phyloP scores from a whole-genome alignment of 1,140 invertebrate genomes.

The Uloborus diversus region DNA sequence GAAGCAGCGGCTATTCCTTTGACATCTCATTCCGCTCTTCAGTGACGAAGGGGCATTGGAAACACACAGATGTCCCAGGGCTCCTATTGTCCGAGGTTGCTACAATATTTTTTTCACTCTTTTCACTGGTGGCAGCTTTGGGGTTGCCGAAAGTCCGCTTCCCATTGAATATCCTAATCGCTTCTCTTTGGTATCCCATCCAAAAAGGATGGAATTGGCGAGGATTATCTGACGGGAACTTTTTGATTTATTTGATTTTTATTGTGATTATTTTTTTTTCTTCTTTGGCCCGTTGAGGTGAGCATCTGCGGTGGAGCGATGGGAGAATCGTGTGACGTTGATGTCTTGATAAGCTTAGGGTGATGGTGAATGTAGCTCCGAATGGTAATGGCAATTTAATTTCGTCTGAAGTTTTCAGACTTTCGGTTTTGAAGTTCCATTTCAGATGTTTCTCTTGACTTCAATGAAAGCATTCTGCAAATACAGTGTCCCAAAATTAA shows the following conservation, averaged over 20 bases:
- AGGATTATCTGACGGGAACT: background rate
- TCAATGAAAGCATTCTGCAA: too few species aligned
- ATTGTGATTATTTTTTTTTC: too few species aligned
- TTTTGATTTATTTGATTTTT: too few species aligned
- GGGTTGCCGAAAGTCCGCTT: slow-evolving; percentile 27
- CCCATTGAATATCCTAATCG: slow-evolving; percentile 31
- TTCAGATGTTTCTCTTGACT: too few species aligned
- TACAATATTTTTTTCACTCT: slow-evolving; percentile 29
- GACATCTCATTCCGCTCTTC: slow-evolving; percentile 41
- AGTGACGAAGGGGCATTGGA: slow-evolving; percentile 14
- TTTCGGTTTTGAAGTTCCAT: too few species aligned
- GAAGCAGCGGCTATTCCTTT: slow-evolving; percentile 19
- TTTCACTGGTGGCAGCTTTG: background rate
- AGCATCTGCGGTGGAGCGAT: background rate
- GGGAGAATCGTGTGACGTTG: too few species aligned
- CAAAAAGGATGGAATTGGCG: background rate
- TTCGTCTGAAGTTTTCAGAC: too few species aligned
- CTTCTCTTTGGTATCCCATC: background rate
- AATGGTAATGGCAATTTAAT: too few species aligned
- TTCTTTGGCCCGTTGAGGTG: too few species aligned
- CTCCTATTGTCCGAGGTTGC: slow-evolving; percentile 19
- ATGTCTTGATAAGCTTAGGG: too few species aligned
- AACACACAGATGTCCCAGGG: slow-evolving; percentile 45
- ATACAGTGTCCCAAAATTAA: too few species aligned
- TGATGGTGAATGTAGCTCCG: too few species aligned